Evolutionary conservation across 2,797 vertebrate species (phyloP), one percentile per base, ranked within the genome.

Genomic region (Tauraco hartlaubi): DNA sequence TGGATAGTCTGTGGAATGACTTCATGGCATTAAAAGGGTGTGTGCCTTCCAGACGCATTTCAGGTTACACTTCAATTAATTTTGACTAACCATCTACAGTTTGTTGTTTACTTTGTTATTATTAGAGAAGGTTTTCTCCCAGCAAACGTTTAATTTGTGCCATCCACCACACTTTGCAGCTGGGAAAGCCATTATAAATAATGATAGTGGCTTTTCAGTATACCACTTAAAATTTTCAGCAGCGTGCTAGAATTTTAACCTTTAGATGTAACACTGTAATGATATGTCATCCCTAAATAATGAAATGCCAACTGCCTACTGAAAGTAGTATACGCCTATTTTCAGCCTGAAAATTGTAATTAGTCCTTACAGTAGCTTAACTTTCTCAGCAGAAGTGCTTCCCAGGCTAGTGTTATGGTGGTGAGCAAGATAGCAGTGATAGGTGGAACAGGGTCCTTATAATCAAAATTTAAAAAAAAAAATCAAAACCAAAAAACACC

Each of bases 211-310:
- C 94, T 97, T 96, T 92, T 92, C 78, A 68, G 21, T 31, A 46
- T 63, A 79, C 80, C 94, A 85, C 93, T 97, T 96, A 85, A 85
- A 92, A 81, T 95, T 96, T 96, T 94, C 79, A 78, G 86, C 80
- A 56, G 85, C 8, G 6, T 76, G 71, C 95, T 94, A 3, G 5
- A 88, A 92, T 96, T 93, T 92, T 97, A 97, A 97, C 97, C 96
- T 98, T 96, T 96, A 92, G 63, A 74, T 93, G 86, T 74, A 81
- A 85, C 85, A 56, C 85, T 88, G 56, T 96, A 96, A 98, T 96
- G 96, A 92, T 96, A 87, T 78, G 88, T 95, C 94, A 95, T 95
- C 92, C 93, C 90, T 95, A 96, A 96, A 97, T 95, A 97, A 94
- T 92, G 94, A 96, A 97, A 97, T 86, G 61, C 88, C 94, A 92